Evolutionary conservation across 1,140 invertebrate genomes (phyloP).

Genomic region (Cheumatopsyche charites): DNA sequence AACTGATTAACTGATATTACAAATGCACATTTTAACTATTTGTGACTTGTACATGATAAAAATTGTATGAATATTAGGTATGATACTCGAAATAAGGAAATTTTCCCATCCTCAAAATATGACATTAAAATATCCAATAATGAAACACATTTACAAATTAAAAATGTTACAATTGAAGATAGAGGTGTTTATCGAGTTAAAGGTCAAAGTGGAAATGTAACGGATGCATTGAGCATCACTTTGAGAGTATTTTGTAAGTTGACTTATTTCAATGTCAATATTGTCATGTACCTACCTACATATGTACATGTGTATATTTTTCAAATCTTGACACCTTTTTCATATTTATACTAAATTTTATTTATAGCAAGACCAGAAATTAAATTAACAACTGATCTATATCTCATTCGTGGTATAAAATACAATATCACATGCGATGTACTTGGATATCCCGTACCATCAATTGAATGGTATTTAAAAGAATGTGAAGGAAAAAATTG

Average conservation of each 20-base stretch:
- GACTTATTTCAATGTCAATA: no score
- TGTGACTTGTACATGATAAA: no score
- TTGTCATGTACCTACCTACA: no score
- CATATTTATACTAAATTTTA: no score
- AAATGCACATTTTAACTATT: conserved; percentile 21
- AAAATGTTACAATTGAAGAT: conserved; percentile 55
- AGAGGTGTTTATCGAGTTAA: conserved; percentile 56
- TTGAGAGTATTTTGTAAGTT: conserved; percentile 52
- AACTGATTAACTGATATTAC: background rate
- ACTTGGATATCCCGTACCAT: no score
- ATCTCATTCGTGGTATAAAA: no score
- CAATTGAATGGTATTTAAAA: no score
- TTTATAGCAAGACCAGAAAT: no score
- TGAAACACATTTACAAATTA: conserved; percentile 53
- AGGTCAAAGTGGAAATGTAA: conserved; percentile 49
- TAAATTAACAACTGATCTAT: no score
- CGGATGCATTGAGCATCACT: conserved; percentile 49
- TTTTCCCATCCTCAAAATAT: conserved; percentile 51
- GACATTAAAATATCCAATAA: conserved; percentile 50
- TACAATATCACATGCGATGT: no score
- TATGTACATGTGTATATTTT: conserved; percentile 7
- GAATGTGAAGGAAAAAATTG: no score
- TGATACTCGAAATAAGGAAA: conserved; percentile 30
- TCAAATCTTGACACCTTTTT: no score
- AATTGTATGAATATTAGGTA: conserved; percentile 41